phyloP scores from a whole-genome alignment of 2,113 vertebrate genomes.

The Archocentrus centrarchus region DNA sequence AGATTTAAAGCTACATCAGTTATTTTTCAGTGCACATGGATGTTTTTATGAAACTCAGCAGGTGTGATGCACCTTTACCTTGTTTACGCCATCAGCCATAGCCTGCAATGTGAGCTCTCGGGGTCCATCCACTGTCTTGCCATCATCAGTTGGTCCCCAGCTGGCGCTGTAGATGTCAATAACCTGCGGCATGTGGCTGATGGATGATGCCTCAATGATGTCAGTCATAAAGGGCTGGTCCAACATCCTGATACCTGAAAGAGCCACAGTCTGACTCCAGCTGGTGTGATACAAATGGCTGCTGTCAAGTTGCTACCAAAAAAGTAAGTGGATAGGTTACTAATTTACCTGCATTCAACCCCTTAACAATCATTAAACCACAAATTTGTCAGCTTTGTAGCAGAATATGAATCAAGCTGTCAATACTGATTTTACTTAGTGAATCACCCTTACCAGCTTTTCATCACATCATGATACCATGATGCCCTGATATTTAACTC shows the following conservation, averaged over 20 bases:
- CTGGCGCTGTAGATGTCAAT: slow-evolving; percentile 99
- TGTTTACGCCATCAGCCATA: slow-evolving; percentile 98
- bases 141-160: slow-evolving; percentile 98
- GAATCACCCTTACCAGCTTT: slow-evolving; percentile 23
- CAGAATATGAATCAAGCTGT: slow-evolving; percentile 17
- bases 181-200: slow-evolving; percentile 98
- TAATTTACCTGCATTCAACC: not conserved
- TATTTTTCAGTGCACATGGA: not conserved
- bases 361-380: not conserved
- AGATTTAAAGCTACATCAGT: not conserved
- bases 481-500: slow-evolving; percentile 34
- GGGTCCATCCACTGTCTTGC: slow-evolving; percentile 99
- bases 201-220: slow-evolving; percentile 98
- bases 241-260: slow-evolving; percentile 94
- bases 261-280: not conserved
- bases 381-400: not conserved
- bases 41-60: not conserved
- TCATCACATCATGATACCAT: slow-evolving; percentile 24
- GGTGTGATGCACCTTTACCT: slow-evolving; percentile 79
- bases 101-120: slow-evolving; percentile 96
- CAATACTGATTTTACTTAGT: slow-evolving; percentile 15
- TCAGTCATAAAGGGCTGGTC: slow-evolving; percentile 99
- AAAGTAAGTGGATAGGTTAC: not conserved
- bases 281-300: not conserved
- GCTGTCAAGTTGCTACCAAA: not conserved